A percentile compares a stretch with the other conserved stretches of the same genome.
Conservation (phyloP, 92 coral and sea anemone genomes). For the Chrysogorgia sp. region DNA sequence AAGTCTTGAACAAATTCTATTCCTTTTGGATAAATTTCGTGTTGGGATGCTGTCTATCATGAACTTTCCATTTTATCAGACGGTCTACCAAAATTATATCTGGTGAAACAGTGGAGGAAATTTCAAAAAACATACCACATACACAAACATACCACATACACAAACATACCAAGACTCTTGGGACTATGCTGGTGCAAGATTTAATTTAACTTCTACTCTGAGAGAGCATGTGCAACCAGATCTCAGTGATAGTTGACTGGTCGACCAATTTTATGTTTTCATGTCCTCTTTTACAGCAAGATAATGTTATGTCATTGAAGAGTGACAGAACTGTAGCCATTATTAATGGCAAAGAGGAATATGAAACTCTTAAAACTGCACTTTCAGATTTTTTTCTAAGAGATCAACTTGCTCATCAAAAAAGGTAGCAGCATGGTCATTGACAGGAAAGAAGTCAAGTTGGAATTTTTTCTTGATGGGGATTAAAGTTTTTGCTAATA, state of each 20-base stretch:
- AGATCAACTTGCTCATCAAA: not conserved
- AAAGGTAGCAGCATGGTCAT: constrained; percentile 13
- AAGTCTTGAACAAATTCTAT: not conserved
- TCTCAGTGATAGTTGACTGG: not conserved
- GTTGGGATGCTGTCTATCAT: constrained; percentile 5
- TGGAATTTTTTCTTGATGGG: constrained; percentile 44
- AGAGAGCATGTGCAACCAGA: not conserved
- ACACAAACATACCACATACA: no score
- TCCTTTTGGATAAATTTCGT: no score
- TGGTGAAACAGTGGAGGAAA: not conserved
- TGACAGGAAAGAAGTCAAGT: constrained; percentile 18
- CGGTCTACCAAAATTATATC: constrained; percentile 3
- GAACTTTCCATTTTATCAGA: constrained; percentile 8
- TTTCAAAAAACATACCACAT: not conserved
- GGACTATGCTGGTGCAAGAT: not conserved
- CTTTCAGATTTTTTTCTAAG: not conserved
- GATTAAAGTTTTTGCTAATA: constrained; percentile 35
- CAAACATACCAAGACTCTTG: not conserved
- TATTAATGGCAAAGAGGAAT: no score
- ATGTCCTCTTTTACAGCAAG: no score
- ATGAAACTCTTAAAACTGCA: constrained; percentile 2
- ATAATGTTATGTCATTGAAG: no score
- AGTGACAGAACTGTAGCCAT: no score
- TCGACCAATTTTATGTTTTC: no score
- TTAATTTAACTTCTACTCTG: not conserved